Base-by-base conservation (phyloP, 1,140 invertebrate genomes). In the Pogonognathellus flavescens region DNA sequence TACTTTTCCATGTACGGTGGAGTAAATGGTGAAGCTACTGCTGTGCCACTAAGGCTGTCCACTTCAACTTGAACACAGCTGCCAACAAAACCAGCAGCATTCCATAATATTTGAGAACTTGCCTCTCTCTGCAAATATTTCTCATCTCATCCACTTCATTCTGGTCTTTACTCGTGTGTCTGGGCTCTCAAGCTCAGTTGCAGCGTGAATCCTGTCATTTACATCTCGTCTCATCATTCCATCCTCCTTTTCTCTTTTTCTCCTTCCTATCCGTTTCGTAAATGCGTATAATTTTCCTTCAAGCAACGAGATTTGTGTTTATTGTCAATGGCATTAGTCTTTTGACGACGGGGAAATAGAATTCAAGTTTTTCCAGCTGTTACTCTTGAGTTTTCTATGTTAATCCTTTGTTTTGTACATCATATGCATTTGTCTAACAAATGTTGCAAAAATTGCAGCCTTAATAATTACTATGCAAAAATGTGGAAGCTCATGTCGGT, bases 121-220 rank as follows among this genome's bases (percentile, higher is more conserved):
- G 31, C 70, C 41, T 76, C 70, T 16, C 6, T 16, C 11, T 70
- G 20, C 62, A 41, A 18, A 41, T 76, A 76, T 76, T 76, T 76
- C 16, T 76, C 70, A 76, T 76, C 70, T 76, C 41, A 76, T 50
- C 70, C 70, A 76, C 70, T 76, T 76, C 70, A 76, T 76, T 76
- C 70, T 76, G 70, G 41, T 76, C 70, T 76, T 76, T 76, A 76
- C 70, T 76, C 70, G 31, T 50, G 13, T 49, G 16, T 16, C 70
- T 18, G 14, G 31, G 14, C 70, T 76, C 70, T 76, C 49, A 8
- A 76, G 16, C 70, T 76, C 70, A 76, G 14, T 76, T 76, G 41
- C 70, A 76, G 70, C 13, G 62, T 16, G 41, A 50, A 76, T 76
- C 5, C 70, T 76, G 70, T 76, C 70, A 76, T 76, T 76, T 76